Evolutionary conservation across 1,140 invertebrate species (phyloP), one percentile per base, ranked within the genome.

Genomic region (Ladona fulva): DNA sequence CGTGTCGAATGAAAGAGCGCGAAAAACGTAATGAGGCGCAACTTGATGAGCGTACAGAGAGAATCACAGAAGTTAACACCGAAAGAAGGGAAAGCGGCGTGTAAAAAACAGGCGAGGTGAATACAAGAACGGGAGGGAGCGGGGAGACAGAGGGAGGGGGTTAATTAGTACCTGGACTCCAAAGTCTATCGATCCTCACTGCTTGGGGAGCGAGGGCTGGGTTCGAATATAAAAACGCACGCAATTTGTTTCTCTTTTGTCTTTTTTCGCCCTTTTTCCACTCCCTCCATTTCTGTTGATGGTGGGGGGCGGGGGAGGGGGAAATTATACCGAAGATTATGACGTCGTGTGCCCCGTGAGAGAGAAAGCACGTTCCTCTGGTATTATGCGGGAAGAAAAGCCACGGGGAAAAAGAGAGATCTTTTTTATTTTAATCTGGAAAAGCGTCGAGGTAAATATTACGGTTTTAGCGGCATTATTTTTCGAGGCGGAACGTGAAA

Each of bases 181-280:
- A 22, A 66, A 66, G 3, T 19, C 52, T 66, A 66, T 66, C 52
- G 52, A 66, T 66, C 52, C 16, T 12, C 52, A 6, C 3, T 12
- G n/a, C 3, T 22, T 19, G 52, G n/a, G 52, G 52, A 66, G 12
- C 52, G 52, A 19, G 12, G 52, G 52, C n/a, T 66, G 52, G n/a
- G 52, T 66, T 66, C 52, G 52, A 66, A 66, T 66, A 66, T 66
- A 66, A 66, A 66, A 66, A 66, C 52, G 52, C 52, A 66, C 52
- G 52, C 52, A 66, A 66, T 66, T 66, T 66, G 52, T 12, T 66
- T 66, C 52, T 66, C 52, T 66, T 66, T 12, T 66, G 52, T 66
- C 52, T 66, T 66, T 52, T 52, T 52, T 19, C 44, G 10, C 19
- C 44, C 19, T 19, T 52, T 66, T 66, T 66, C n/a, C 52, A 1